Conservation (phyloP, 2,113 vertebrate species). For the Gulo gulo region DNA sequence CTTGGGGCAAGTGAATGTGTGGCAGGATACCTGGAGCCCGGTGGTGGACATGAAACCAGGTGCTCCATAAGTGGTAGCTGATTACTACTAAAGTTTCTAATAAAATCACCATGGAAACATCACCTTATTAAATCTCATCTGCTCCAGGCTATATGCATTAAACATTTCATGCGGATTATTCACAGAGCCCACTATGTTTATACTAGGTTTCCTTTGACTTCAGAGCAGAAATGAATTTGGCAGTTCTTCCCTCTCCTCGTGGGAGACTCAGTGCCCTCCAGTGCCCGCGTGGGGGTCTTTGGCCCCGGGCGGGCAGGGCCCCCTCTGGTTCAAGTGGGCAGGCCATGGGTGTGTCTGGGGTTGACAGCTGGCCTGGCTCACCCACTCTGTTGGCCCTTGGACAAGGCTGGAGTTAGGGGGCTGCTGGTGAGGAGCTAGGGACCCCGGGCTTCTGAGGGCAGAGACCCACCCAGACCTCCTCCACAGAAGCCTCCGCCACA, state of each 20-base stretch:
- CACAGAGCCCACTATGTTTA: constrained; percentile 71
- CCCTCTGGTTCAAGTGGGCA: neutral
- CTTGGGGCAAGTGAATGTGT: neutral
- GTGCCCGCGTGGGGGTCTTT: neutral
- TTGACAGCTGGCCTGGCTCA: neutral
- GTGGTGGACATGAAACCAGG: neutral
- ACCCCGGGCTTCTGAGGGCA: neutral
- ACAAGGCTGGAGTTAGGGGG: neutral
- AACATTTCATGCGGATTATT: constrained; percentile 73
- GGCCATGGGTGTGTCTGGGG: neutral
- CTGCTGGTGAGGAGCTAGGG: neutral
- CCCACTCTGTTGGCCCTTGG: neutral
- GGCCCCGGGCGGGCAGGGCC: neutral
- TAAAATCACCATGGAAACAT: constrained; percentile 59
- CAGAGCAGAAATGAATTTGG: constrained; percentile 61
- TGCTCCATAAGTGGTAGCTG: neutral
- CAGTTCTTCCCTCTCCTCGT: neutral
- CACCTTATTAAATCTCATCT: constrained; percentile 54
- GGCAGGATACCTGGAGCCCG: neutral
- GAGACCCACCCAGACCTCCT: neutral
- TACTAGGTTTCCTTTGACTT: constrained; percentile 50
- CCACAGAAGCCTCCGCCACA: fast-evolving
- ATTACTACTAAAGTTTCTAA: constrained; percentile 52
- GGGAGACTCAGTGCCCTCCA: neutral
- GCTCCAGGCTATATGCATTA: constrained; percentile 54